Evolutionary conservation across 1,140 invertebrate genomes (phyloP), one percentile per base, ranked within the genome.

Genomic region (Dolichoris vasculosae): DNA sequence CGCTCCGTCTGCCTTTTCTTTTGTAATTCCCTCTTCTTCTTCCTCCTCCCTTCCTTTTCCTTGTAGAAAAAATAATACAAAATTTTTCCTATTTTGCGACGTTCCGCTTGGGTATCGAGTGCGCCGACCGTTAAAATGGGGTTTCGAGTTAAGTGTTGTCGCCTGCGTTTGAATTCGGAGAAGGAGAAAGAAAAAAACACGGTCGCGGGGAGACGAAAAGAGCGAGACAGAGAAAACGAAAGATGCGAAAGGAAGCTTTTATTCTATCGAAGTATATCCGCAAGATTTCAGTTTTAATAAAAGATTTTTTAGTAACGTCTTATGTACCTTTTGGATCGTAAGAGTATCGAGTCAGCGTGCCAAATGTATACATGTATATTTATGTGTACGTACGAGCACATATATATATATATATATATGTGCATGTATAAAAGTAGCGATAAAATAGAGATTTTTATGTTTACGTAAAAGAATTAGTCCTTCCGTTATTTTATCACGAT

Each of bases 1-100:
- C 46, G 13, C 4, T n/a, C 48, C 38, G 1, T 38, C 48, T 59
- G 26, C 9, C 73, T 71, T 26, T 78, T 30, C 32, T 59, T 26
- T 76, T 51, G 32, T n/a, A 6, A 40, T 46, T 63, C 20, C 32
- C 73, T 76, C 0, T 32, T 84, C 77, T 63, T 73, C 78, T 71
- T 63, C 83, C 78, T 75, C 67, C 69, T 71, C 80, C 84, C 77
- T 79, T 79, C 48, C 51, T 59, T 59, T 59, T 26, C 23, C n/a
- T n/a, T n/a, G n/a, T n/a, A n/a, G 26, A 59, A 59, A 13, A 46
- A 4, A 26, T 6, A 3, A 59, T 59, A 23, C 55, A 26, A 26
- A 4, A 59, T 4, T 23, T 59, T 26, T 59, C 55, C 23, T 59
- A 4, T 59, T 6, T 46, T 13, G 43, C 13, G 6, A 26, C 26